Base-by-base conservation (phyloP, 2,113 vertebrate species). In the Empidonax traillii region DNA sequence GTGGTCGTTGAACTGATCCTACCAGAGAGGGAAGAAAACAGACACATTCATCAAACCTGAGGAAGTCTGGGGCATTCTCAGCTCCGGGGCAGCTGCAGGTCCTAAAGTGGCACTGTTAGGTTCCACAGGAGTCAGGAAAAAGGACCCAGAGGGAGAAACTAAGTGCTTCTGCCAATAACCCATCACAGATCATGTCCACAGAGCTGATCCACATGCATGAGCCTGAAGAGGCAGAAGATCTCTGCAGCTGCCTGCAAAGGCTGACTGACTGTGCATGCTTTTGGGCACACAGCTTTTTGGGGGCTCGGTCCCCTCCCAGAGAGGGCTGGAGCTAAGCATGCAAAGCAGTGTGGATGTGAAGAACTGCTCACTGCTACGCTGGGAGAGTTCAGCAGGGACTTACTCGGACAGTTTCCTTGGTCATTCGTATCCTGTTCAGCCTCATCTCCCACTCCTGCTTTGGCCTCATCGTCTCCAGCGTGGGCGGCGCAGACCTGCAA, bases 1-100 rank as follows among this genome's bases (percentile, higher is more conserved):
- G 49, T 99, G 98, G 47, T 98, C 98, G 5, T 98, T 98, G 97
- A 98, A 99, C 47, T 98, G 98, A 55, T 96, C 98, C 98, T 99
- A 56, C 58, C 62, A 75, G 53, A 69, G 7, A 77, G 37, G 68
- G 47, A 77, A 56, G 55, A 30, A 39, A 75, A 51, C 0, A 0
- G 9, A 20, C 0, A 0, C 5, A 0, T 10, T 63, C 7, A 39
- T 7, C 53, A 14, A 28, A 67, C 5, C 66, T 3, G 8, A 17
- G 41, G 28, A 27, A 49, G 47, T 4, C 1, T 3, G 8, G 58
- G 31, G 55, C 22, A 14, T 10, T 5, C 63, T 16, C n/a, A 56
- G 27, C 16, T 56, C 47, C 1, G 2, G 28, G 16, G 11, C 0
- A 2, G 65, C 20, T 31, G n/a, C 51, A 41, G 55, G 51, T 39